Percentiles rank a stretch among this genome's conserved stretches.
Conservation (phyloP, 2,113 vertebrate species). For the Apistogramma diplotaenia region DNA sequence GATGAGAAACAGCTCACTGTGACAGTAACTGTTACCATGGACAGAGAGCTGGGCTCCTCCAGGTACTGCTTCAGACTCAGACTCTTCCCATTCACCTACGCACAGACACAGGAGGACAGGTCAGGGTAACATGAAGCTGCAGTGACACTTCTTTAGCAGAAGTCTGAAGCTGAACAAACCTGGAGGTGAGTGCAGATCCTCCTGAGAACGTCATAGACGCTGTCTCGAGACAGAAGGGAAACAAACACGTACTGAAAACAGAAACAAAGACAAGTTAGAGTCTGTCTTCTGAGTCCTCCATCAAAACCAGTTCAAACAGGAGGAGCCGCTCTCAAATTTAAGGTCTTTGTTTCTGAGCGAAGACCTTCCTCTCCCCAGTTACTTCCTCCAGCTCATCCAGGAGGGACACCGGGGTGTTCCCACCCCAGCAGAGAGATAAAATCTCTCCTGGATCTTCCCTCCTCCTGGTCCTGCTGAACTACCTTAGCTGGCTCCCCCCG, state of each 20-base stretch:
- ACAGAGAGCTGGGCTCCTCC: slow-evolving; percentile 82
- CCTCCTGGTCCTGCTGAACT: no score
- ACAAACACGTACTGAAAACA: slow-evolving; percentile 89
- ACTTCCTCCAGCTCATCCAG: no score
- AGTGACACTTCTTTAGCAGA: accelerated
- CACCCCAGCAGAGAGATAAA: no score
- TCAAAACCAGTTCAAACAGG: neutral
- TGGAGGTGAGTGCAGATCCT: slow-evolving; percentile 93
- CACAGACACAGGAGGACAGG: slow-evolving; percentile 10
- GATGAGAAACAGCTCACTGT: neutral
- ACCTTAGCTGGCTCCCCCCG: no score
- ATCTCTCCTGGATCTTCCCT: no score
- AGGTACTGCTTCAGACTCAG: slow-evolving; percentile 88
- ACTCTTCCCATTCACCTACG: slow-evolving; percentile 84
- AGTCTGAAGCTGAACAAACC: slow-evolving; percentile 61
- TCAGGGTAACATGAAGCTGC: neutral
- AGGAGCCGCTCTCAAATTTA: neutral
- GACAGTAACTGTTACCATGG: slow-evolving; percentile 77
- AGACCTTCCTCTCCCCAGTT: neutral
- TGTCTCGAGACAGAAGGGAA: slow-evolving; percentile 92
- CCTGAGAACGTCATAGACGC: slow-evolving; percentile 87
- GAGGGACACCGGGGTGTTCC: no score
- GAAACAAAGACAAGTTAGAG: neutral
- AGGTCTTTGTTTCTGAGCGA: neutral
- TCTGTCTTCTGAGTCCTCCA: neutral